These are phyloP conservation scores for Polia nebulosa DNA, from an alignment of 2,888 invertebrate species.

Conservation along the genomic window DNA sequence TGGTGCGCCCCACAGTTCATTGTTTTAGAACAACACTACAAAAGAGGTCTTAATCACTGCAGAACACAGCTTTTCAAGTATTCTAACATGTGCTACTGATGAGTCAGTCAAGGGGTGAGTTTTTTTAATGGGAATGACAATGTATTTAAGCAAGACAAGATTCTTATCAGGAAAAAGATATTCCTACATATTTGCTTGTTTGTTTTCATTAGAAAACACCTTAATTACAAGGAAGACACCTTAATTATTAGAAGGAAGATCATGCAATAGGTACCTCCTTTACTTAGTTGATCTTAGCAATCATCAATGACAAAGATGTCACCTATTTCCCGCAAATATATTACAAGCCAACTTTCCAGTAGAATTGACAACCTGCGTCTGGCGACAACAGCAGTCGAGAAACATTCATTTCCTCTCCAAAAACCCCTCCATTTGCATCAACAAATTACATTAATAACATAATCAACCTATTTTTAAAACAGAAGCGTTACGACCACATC, in stretches of 20 bases:
- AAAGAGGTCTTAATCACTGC: constrained; percentile 68
- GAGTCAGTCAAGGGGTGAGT: background rate
- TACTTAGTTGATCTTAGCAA: background rate
- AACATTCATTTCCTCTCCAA: background rate
- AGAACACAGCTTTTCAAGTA: constrained; percentile 18
- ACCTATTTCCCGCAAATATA: background rate
- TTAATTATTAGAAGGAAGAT: too few species aligned
- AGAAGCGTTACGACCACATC: constrained; percentile 60
- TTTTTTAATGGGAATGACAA: background rate
- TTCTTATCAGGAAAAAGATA: too few species aligned
- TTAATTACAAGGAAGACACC: too few species aligned
- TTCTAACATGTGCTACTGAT: constrained; percentile 28
- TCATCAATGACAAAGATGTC: background rate
- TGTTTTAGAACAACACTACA: constrained; percentile 73
- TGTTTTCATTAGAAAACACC: too few species aligned
- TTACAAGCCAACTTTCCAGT: too few species aligned
- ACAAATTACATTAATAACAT: constrained; percentile 35
- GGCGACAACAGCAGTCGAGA: background rate
- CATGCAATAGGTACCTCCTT: too few species aligned
- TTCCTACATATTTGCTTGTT: too few species aligned
- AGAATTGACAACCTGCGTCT: too few species aligned
- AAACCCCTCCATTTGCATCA: constrained; percentile 13
- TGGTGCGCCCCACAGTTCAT: constrained; percentile 67
- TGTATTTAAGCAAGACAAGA: background rate
- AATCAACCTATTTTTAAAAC: constrained; percentile 58